Percentiles rank a stretch among this genome's conserved stretches.
Evolutionary conservation across 2,113 vertebrate genomes (phyloP).

Genomic region (Callocephalon fimbriatum): DNA sequence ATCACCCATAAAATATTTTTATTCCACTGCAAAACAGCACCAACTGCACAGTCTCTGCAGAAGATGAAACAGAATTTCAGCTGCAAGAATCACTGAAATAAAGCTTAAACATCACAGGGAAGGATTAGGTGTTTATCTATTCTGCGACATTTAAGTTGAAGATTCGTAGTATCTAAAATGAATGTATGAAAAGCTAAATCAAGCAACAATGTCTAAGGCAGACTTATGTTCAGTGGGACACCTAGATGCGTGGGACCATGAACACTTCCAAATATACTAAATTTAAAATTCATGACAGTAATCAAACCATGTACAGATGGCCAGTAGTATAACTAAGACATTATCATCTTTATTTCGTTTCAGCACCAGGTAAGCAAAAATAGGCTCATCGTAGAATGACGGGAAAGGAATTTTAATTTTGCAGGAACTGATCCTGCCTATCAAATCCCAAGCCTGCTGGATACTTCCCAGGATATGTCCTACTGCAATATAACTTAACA

Average conservation of each 20-base stretch:
- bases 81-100: neutral
- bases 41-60: neutral
- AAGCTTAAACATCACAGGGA: neutral
- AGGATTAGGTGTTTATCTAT: neutral
- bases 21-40: neutral
- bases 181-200: neutral
- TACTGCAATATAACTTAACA: constrained; percentile 1
- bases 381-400: neutral
- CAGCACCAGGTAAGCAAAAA: constrained; percentile 10
- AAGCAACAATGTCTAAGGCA: neutral
- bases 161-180: neutral
- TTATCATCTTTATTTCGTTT: neutral
- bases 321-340: neutral
- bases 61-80: constrained; percentile 7
- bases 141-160: neutral
- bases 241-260: neutral
- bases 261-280: neutral
- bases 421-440: neutral
- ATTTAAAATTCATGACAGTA: neutral
- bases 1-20: constrained; percentile 21
- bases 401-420: neutral
- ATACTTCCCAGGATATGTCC: neutral
- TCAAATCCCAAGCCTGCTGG: neutral
- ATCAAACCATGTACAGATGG: neutral
- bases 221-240: neutral